These are phyloP conservation scores for Spilosoma lubricipeda DNA, from an alignment of 2,888 invertebrate species.

Conservation along the genomic window DNA sequence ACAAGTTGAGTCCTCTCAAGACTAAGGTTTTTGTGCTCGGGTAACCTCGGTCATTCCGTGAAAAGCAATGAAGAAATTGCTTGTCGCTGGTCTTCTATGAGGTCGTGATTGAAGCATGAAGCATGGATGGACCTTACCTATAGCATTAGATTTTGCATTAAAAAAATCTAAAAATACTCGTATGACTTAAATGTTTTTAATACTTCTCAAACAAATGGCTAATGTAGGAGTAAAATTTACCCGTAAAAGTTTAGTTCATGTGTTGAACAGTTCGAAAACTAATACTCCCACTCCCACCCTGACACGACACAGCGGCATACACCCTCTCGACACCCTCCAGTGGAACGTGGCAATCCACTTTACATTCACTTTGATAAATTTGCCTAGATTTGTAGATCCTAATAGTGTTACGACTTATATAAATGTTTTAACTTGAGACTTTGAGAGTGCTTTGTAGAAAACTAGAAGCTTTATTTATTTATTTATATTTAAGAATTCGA, in stretches of 20 bases:
- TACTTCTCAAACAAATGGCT: background rate
- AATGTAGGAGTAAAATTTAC: background rate
- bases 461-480: too few relatives aligned
- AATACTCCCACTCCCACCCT: background rate
- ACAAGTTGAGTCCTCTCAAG: too few relatives aligned
- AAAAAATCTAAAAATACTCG: background rate
- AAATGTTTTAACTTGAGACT: conserved; percentile 33
- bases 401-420: conserved; percentile 19
- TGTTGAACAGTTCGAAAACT: background rate
- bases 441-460: background rate
- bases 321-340: conserved; percentile 4
- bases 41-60: too few relatives aligned
- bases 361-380: conserved; percentile 38
- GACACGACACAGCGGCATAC: conserved; percentile 10
- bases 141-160: too few relatives aligned
- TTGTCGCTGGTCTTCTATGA: too few relatives aligned
- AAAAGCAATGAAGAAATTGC: too few relatives aligned
- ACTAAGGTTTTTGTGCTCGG: too few relatives aligned
- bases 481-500: too few relatives aligned
- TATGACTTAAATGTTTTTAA: background rate
- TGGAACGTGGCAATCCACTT: conserved; percentile 40
- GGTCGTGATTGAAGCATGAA: too few relatives aligned
- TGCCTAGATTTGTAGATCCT: conserved; percentile 33
- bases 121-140: too few relatives aligned
- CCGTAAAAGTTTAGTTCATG: background rate